Evolutionary conservation across 2,888 invertebrate species (phyloP).

Genomic region (Sinohyriopsis cumingii): DNA sequence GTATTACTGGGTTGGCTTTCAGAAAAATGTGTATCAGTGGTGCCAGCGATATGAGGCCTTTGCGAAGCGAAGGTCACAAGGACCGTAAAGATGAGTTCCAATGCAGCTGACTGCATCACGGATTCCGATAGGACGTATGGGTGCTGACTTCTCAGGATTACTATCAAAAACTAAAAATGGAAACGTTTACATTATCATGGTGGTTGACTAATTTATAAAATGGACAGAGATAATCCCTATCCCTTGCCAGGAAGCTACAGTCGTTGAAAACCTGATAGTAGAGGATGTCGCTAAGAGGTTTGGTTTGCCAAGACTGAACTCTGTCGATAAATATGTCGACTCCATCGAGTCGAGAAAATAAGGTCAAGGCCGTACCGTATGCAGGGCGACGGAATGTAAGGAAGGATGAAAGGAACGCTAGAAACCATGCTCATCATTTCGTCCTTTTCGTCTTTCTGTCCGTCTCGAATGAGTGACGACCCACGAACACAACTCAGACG

Average conservation of each 20-base stretch:
- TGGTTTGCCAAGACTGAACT: conserved; percentile 16
- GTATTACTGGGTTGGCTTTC: conserved; percentile 15
- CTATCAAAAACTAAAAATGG: conserved; percentile 14
- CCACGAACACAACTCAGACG: no score
- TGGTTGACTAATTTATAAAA: conserved; percentile 25
- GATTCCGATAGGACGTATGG: conserved; percentile 16
- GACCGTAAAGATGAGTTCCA: no score
- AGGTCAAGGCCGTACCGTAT: conserved; percentile 24
- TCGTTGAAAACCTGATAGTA: conserved; percentile 17
- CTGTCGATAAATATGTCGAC: conserved; percentile 21
- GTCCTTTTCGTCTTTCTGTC: no score
- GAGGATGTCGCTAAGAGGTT: conserved; percentile 23
- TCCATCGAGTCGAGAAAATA: conserved; percentile 23
- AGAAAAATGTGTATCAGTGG: conserved; percentile 7
- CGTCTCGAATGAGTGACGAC: no score
- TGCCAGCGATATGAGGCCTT: conserved; percentile 1
- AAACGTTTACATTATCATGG: conserved; percentile 23
- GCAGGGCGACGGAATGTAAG: conserved; percentile 23
- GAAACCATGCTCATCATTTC: no score
- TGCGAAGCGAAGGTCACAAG: no score
- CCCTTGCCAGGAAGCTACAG: conserved; percentile 14
- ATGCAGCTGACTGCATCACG: no score
- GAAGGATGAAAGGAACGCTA: neutral
- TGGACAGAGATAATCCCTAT: conserved; percentile 24
- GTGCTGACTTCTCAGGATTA: conserved; percentile 19